Evolutionary conservation across 2,113 vertebrate species (phyloP).

Genomic region (Scomber scombrus): DNA sequence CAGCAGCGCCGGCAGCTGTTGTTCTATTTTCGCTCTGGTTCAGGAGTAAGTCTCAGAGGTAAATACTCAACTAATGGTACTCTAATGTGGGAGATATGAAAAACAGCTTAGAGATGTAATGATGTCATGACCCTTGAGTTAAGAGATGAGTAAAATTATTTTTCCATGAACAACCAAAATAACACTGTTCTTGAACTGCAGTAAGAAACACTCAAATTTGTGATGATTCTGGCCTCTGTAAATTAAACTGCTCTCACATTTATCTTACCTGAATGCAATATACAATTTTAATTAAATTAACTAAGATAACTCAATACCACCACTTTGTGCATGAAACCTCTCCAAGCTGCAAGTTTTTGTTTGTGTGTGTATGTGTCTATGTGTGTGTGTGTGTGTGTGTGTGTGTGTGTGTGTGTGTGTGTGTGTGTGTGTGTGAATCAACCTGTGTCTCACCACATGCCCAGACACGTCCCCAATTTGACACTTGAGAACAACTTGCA

Average conservation of each 20-base stretch:
- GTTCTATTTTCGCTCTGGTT: constrained; percentile 64
- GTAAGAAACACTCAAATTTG: no score
- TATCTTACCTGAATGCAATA: background rate
- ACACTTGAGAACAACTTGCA: constrained; percentile 72
- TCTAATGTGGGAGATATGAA: constrained; percentile 29
- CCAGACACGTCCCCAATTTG: constrained; percentile 72
- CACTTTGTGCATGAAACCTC: constrained; percentile 40
- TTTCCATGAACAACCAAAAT: background rate
- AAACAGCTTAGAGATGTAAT: constrained; percentile 19
- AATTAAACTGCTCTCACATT: no score
- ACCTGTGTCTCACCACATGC: constrained; percentile 65
- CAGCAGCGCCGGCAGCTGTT: constrained; percentile 72
- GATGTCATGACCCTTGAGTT: background rate
- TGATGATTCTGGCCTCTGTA: no score
- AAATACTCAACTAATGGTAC: constrained; percentile 20
- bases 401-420: constrained; percentile 26
- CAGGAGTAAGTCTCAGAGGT: constrained; percentile 36
- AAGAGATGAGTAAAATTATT: background rate
- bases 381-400: constrained; percentile 28
- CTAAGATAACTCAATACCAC: constrained; percentile 20
- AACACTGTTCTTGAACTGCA: background rate
- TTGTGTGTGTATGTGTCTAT: background rate
- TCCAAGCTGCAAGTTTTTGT: background rate
- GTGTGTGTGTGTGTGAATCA: constrained; percentile 55
- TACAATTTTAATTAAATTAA: background rate